Percentiles rank a stretch among this genome's conserved stretches.
Evolutionary conservation across 2,888 invertebrate species (phyloP).

Genomic region (Orgyia antiqua): DNA sequence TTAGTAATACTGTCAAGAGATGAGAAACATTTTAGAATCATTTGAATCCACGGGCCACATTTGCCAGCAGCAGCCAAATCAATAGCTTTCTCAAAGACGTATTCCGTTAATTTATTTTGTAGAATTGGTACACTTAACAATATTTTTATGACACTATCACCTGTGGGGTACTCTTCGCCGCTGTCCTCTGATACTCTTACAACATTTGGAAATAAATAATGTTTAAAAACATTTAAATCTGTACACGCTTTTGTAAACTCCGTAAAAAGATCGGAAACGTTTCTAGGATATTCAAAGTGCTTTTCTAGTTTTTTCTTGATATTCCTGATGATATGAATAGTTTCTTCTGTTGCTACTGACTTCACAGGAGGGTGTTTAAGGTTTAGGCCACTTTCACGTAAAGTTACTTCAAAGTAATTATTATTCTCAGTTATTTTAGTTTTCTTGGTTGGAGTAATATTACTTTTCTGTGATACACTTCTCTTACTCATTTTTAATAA

Average conservation of each 20-base stretch:
- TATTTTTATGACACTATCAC: slow-evolving; percentile 80
- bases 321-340: slow-evolving; percentile 66
- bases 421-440: slow-evolving; percentile 27
- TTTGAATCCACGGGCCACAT: slow-evolving; percentile 73
- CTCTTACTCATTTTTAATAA: slow-evolving; percentile 33
- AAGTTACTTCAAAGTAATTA: slow-evolving; percentile 41
- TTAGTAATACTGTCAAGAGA: slow-evolving; percentile 80
- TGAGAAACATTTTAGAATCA: slow-evolving; percentile 82
- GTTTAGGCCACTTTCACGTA: slow-evolving; percentile 51
- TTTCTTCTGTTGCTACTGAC: slow-evolving; percentile 51
- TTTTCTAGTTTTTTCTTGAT: slow-evolving; percentile 43
- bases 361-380: slow-evolving; percentile 53
- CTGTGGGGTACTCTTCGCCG: slow-evolving; percentile 46
- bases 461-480: slow-evolving; percentile 29
- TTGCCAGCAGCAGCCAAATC: slow-evolving; percentile 71
- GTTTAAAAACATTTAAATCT: slow-evolving; percentile 36
- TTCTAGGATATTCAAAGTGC: slow-evolving; percentile 72
- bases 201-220: slow-evolving; percentile 62
- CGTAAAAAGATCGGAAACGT: slow-evolving; percentile 71
- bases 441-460: slow-evolving; percentile 37
- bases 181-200: slow-evolving; percentile 41
- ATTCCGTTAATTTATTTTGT: slow-evolving; percentile 78
- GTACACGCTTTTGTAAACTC: slow-evolving; percentile 36
- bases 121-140: slow-evolving; percentile 79
- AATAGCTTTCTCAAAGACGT: slow-evolving; percentile 80